Evolutionary conservation across 2,113 vertebrate genomes (phyloP), one percentile per base, ranked within the genome.

Genomic region (Alethe diademata): DNA sequence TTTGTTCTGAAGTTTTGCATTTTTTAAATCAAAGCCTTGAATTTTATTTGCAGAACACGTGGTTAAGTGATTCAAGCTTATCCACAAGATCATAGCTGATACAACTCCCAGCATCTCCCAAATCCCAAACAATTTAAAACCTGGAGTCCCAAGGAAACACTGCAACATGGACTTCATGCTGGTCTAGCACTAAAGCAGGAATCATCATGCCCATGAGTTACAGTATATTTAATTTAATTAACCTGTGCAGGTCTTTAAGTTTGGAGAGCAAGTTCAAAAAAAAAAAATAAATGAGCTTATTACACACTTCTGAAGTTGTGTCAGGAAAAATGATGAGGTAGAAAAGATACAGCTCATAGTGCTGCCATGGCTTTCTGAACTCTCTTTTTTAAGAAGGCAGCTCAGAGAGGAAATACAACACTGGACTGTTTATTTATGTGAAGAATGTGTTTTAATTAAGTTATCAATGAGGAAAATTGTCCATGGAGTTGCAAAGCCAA

Each of bases 31-130:
- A 87, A 83, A 78, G 72, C 6, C 43, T 61, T 58, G 29, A 23
- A 43, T 82, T 79, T 79, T 51, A 85, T 67, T 74, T 15, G 5
- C 14, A 45, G 42, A 93, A 71, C n/a, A 75, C 4, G 9, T 33
- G 35, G 29, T 45, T 56, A 89, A 56, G 28, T 54, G 11, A 66
- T 62, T 76, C 61, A 76, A 60, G 53, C 4, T 13, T 13, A 65
- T 31, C 78, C 38, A 83, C 24, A 67, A n/a, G 54, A 90, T 26
- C 3, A 2, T 2, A 69, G 76, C 33, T 65, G 38, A 76, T 38
- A 66, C 26, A 40, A 85, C 86, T 92, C 92, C 81, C 71, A 95
- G 78, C 78, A 92, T 80, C 72, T 94, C 72, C 78, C 67, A 94
- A 80, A 91, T 47, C 56, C 53, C 78, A 60, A 82, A 86, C 9